Base-by-base conservation (phyloP, 1,140 invertebrate genomes). In the Lepidostoma basale region DNA sequence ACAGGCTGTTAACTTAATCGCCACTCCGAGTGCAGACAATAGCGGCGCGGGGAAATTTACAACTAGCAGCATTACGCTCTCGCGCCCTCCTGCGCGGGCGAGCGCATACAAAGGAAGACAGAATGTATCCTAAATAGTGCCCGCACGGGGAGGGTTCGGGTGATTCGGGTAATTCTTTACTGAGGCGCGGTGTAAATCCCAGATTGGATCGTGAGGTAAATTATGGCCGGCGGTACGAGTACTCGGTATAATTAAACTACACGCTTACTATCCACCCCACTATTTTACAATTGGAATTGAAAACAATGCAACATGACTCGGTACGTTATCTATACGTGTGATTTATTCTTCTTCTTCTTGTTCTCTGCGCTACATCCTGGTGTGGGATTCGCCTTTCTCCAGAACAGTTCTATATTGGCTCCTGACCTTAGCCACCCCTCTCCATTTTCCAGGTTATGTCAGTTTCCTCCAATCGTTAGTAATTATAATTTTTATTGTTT, bases 1-100 rank as follows among this genome's bases (percentile, higher is more conserved):
- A 26, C 40, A 30, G 40, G 40, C 59, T 45, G 59, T 62, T 62
- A 62, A 62, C 39, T 62, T 62, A 62, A 62, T 62, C 59, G 59
- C 59, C 33, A 44, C 33, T 28, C 39, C 40, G 39, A 28, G 16
- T 62, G 39, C 59, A 62, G 39, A 45, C 40, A 62, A 42, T 18
- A 39, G 40, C 39, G 22, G 33, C n/a, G 30, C 54, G 12, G 54
- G 30, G 20, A 59, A 59, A 59, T 59, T 59, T 40, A 59, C 54
- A 59, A 40, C 54, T 59, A 23, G 33, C 30, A 30, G 40, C 54
- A 59, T 59, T 59, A 59, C 40, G 45, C 59, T 45, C 14, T 45
- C 59, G 14, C 33, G 20, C 39, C 59, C 30, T 1, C 36, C 36
- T 2, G 14, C 40, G 22, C 30, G 30, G 12, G 30, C 14, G 26